A percentile compares a stretch with the other conserved stretches of the same genome.
These are phyloP conservation scores for Bombus confusus DNA, from an alignment of 1,140 invertebrate genomes.

Conservation along the genomic window DNA sequence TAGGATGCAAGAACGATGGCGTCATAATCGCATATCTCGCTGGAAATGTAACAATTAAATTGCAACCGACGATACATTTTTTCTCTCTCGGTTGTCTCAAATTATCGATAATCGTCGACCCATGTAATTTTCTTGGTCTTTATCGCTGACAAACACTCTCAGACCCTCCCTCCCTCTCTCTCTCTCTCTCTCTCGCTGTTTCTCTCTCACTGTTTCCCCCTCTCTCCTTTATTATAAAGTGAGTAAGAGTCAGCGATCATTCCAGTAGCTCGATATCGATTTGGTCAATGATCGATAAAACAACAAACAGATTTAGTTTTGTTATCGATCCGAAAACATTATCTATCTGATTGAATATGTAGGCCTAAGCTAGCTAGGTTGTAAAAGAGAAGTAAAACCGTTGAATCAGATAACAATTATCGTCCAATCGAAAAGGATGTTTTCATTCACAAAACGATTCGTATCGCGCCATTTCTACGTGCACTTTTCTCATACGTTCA, in stretches of 20 bases:
- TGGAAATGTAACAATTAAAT: background rate
- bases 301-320: too few species aligned
- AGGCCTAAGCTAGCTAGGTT: too few species aligned
- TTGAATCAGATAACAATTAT: too few species aligned
- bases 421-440: background rate
- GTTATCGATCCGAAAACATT: too few species aligned
- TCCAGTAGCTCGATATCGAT: too few species aligned
- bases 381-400: too few species aligned
- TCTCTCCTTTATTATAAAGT: too few species aligned
- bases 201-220: too few species aligned
- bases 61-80: background rate
- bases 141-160: background rate
- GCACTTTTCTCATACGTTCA: background rate
- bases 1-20: background rate
- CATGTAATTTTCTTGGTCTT: background rate
- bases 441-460: background rate
- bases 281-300: too few species aligned
- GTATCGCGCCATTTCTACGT: background rate
- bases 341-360: too few species aligned
- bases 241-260: too few species aligned
- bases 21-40: background rate
- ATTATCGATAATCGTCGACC: background rate
- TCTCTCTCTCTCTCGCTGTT: too few species aligned
- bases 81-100: background rate
- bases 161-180: background rate